Percentiles rank a stretch among this genome's conserved stretches.
Conservation (phyloP, 2,113 vertebrate species). For the Ictidomys tridecemlineatus region DNA sequence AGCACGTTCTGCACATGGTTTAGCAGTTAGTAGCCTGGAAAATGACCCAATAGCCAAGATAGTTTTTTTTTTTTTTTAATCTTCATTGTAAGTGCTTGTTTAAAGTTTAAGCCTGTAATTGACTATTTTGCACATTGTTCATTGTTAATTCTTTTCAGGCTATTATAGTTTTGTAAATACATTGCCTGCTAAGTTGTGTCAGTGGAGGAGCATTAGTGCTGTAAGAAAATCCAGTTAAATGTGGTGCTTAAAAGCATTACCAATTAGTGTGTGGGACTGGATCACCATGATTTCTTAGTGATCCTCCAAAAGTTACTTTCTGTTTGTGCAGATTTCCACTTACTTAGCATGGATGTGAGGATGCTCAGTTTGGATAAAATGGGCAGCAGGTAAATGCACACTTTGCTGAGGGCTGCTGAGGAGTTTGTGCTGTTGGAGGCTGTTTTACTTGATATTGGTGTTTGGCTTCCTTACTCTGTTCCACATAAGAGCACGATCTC, state of each 20-base stretch:
- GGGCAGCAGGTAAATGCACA: background rate
- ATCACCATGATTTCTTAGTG: conserved; percentile 38
- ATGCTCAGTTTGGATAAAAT: background rate
- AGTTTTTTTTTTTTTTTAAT: conserved; percentile 36
- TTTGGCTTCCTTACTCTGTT: background rate
- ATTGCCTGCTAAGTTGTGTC: conserved; percentile 80
- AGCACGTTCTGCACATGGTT: conserved; percentile 81
- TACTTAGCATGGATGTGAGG: background rate
- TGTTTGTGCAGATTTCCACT: background rate
- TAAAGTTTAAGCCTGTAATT: conserved; percentile 83
- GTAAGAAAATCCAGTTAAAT: conserved; percentile 74
- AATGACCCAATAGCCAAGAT: conserved; percentile 79
- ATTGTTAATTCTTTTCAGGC: conserved; percentile 80
- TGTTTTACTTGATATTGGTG: background rate
- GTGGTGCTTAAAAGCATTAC: conserved; percentile 67
- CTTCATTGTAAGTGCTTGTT: conserved; percentile 82
- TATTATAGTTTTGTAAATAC: conserved; percentile 81
- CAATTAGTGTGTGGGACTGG: conserved; percentile 50
- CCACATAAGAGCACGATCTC: background rate
- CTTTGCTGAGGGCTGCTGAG: background rate
- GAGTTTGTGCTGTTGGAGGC: background rate
- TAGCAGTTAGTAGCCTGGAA: conserved; percentile 84
- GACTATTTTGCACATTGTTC: conserved; percentile 82
- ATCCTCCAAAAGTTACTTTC: conserved; percentile 71
- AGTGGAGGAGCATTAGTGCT: conserved; percentile 75